Evolutionary conservation across 2,113 vertebrate genomes (phyloP).

Genomic region (Psittacula cyanocephala): DNA sequence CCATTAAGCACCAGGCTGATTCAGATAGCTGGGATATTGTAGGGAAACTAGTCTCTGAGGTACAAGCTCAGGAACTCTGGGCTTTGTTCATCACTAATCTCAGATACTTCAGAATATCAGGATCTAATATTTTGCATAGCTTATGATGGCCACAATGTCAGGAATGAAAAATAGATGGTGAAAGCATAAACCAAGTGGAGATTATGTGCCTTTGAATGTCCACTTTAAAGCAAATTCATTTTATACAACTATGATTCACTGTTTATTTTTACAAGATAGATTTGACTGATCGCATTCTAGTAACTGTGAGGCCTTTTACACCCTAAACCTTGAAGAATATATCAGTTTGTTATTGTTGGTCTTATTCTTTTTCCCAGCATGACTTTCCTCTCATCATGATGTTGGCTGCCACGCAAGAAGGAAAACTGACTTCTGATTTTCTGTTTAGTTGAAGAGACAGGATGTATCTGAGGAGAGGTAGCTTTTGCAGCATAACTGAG

Average conservation of each 20-base stretch:
- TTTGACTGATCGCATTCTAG: conserved; percentile 8
- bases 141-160: background rate
- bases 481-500: background rate
- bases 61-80: background rate
- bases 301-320: conserved; percentile 63
- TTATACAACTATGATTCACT: conserved; percentile 17
- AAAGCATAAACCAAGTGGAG: conserved; percentile 20
- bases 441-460: background rate
- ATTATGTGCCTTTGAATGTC: conserved; percentile 31
- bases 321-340: conserved; percentile 28
- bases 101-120: background rate
- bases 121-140: background rate
- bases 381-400: conserved; percentile 8
- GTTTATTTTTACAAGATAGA: conserved; percentile 61
- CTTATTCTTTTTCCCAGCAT: background rate
- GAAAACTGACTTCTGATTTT: conserved; percentile 24
- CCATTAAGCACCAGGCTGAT: background rate
- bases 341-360: conserved; percentile 51
- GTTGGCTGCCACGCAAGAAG: conserved; percentile 24
- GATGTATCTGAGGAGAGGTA: background rate
- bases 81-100: background rate
- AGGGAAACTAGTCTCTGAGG: background rate
- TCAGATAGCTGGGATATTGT: background rate
- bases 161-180: conserved; percentile 43
- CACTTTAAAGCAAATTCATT: conserved; percentile 33